Percentiles rank a stretch among this genome's conserved stretches.
Evolutionary conservation across 2,888 invertebrate genomes (phyloP).

Genomic region (Brassicogethes aeneus): DNA sequence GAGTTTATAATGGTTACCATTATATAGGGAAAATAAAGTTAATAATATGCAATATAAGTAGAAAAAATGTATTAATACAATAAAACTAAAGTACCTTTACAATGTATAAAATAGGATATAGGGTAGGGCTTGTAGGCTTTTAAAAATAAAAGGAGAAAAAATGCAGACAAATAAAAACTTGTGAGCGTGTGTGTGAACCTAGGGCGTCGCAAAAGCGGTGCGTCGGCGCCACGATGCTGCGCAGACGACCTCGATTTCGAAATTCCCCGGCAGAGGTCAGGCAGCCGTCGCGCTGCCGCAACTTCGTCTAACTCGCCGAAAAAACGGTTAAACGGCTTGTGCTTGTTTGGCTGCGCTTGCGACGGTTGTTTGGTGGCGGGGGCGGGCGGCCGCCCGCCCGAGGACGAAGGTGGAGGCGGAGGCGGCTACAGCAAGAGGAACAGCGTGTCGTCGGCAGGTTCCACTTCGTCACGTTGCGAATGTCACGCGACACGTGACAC

Average conservation of each 20-base stretch:
- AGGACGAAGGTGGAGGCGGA: constrained; percentile 26
- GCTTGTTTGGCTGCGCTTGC: constrained; percentile 38
- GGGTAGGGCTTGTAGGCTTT: no score
- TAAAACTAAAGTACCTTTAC: no score
- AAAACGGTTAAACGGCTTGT: constrained; percentile 27
- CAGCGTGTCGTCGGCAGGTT: constrained; percentile 1
- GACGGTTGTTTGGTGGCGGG: constrained; percentile 36
- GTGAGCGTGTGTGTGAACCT: neutral
- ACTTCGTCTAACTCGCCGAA: neutral
- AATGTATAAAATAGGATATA: no score
- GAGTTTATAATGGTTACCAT: no score
- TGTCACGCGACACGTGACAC: constrained; percentile 25
- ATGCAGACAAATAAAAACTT: no score
- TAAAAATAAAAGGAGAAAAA: no score
- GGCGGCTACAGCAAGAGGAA: constrained; percentile 10
- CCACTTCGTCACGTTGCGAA: constrained; percentile 9
- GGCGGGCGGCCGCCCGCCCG: constrained; percentile 32
- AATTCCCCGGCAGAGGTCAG: no score
- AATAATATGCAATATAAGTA: no score
- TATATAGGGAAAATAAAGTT: no score
- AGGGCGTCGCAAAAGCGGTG: neutral
- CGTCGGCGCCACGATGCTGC: constrained; percentile 10
- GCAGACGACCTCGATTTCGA: no score
- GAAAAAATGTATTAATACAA: no score
- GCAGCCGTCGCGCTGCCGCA: no score